These are phyloP conservation scores for Cephus sareptanus DNA, from an alignment of 2,888 invertebrate species.

Conservation along the genomic window DNA sequence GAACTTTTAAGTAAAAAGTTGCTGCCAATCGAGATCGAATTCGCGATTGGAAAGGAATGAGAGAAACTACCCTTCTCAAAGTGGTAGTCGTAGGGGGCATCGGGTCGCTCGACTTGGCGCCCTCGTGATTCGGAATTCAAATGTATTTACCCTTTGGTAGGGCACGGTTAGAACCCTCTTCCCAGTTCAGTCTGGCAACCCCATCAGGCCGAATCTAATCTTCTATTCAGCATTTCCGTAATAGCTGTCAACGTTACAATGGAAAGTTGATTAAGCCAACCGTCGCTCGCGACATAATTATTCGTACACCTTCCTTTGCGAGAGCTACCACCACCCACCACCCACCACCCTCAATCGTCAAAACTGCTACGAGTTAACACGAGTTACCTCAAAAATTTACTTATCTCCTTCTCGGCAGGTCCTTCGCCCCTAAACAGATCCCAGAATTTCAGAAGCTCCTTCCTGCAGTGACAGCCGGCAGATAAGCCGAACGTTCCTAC, in stretches of 20 bases:
- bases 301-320: conserved; percentile 11
- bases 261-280: conserved; percentile 45
- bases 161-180: conserved; percentile 15
- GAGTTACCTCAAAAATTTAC: background rate
- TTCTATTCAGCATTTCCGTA: conserved; percentile 46
- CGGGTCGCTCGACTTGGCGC: background rate
- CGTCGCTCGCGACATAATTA: conserved; percentile 2
- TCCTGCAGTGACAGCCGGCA: background rate
- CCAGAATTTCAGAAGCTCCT: background rate
- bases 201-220: conserved; percentile 41
- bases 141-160: conserved; percentile 38
- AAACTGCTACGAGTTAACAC: background rate
- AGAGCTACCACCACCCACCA: background rate
- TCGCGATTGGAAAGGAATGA: background rate
- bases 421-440: background rate
- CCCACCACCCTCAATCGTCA: too few species aligned
- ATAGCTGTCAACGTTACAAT: conserved; percentile 41
- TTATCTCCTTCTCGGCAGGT: background rate
- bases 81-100: background rate
- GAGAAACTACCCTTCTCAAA: background rate
- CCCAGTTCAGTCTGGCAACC: conserved; percentile 15
- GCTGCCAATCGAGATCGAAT: background rate
- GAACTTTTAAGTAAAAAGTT: background rate
- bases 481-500: background rate
- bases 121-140: conserved; percentile 24